These are phyloP conservation scores for Scaptomyza parva DNA, from an alignment of 2,888 invertebrate species.

Conservation along the genomic window DNA sequence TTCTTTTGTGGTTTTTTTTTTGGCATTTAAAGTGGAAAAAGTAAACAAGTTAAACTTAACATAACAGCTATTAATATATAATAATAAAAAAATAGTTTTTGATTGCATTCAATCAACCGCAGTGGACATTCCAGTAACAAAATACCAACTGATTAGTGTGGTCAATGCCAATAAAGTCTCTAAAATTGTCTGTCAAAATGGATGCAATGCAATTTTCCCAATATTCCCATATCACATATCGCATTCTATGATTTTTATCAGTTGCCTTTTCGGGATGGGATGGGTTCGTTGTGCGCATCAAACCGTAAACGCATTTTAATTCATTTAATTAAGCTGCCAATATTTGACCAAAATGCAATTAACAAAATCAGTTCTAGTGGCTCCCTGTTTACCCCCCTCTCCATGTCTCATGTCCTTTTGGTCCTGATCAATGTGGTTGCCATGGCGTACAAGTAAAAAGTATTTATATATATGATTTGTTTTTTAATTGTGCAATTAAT, in stretches of 20 bases:
- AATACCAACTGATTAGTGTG: conserved; percentile 57
- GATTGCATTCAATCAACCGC: conserved; percentile 9
- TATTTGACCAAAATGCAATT: conserved; percentile 83
- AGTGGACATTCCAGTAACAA: conserved; percentile 37
- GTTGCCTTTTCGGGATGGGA: neutral
- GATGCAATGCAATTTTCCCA: conserved; percentile 23
- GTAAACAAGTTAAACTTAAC: neutral
- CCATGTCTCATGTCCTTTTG: conserved; percentile 11
- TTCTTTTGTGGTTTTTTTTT: neutral
- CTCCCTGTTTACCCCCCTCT: neutral
- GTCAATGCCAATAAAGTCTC: conserved; percentile 49
- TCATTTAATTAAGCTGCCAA: conserved; percentile 83
- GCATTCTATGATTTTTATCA: too few relatives aligned
- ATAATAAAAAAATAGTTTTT: neutral
- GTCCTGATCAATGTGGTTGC: conserved; percentile 27
- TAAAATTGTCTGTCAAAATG: conserved; percentile 75
- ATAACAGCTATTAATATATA: neutral
- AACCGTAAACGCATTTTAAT: conserved; percentile 74
- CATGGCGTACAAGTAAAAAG: conserved; percentile 15
- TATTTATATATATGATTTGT: conserved; percentile 48
- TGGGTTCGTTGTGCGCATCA: conserved; percentile 40
- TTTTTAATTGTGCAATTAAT: conserved; percentile 77
- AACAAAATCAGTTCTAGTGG: conserved; percentile 65
- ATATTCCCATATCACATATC: conserved; percentile 7
- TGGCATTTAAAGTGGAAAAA: neutral